Evolutionary conservation across 2,888 invertebrate genomes (phyloP).

Genomic region (Tanaodytes sp.): DNA sequence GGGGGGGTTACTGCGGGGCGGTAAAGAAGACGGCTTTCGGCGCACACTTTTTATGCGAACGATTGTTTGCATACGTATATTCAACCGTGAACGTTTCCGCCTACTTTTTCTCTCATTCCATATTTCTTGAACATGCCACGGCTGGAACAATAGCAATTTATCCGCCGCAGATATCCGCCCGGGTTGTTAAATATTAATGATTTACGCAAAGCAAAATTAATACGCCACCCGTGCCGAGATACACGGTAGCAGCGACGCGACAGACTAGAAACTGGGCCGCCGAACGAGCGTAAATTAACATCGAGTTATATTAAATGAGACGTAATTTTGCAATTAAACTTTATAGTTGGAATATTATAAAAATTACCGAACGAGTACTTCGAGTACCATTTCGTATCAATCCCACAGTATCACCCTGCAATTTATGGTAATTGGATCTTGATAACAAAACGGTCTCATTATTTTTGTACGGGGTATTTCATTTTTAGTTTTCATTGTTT

Average conservation of each 20-base stretch:
- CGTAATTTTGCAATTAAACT: conserved; percentile 62
- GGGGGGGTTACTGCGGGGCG: conserved; percentile 6
- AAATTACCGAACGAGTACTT: too few relatives aligned
- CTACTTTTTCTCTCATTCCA: conserved; percentile 51
- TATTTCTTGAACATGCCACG: conserved; percentile 50
- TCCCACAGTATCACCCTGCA: too few relatives aligned
- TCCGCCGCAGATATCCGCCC: conserved; percentile 53
- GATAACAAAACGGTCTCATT: too few relatives aligned
- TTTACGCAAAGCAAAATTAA: conserved; percentile 55
- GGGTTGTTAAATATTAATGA: conserved; percentile 56
- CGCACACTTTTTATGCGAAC: conserved; percentile 40
- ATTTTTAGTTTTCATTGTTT: too few relatives aligned
- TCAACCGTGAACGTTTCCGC: conserved; percentile 52
- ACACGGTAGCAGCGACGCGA: conserved; percentile 55
- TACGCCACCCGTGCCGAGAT: conserved; percentile 44
- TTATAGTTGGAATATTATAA: conserved; percentile 43
- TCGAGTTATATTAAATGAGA: conserved; percentile 50
- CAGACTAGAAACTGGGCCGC: conserved; percentile 61
- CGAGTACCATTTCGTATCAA: too few relatives aligned
- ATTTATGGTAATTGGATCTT: too few relatives aligned
- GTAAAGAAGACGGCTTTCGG: conserved; percentile 20
- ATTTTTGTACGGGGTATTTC: too few relatives aligned
- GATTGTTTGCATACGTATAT: conserved; percentile 48
- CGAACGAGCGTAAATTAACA: conserved; percentile 13
- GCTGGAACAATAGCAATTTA: conserved; percentile 52